These are phyloP conservation scores for Bungarus multicinctus DNA, from an alignment of 2,113 vertebrate species.

Conservation along the genomic window DNA sequence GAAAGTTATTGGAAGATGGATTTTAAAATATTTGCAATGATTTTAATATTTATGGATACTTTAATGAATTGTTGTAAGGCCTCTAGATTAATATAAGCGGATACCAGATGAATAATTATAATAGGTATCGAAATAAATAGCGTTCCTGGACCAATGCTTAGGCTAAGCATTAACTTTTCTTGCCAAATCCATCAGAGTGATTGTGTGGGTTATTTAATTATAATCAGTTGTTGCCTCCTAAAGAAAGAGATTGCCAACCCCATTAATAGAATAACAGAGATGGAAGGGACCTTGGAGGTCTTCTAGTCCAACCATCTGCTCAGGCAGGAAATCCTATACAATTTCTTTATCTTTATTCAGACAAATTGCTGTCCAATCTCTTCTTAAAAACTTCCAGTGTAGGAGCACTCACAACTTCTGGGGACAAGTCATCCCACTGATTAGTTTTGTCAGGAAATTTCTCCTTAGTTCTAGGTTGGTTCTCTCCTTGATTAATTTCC, in stretches of 20 bases:
- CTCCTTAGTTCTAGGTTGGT: too few relatives aligned
- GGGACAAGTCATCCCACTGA: too few relatives aligned
- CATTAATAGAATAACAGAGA: neutral
- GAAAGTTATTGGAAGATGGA: neutral
- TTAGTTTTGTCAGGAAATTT: too few relatives aligned
- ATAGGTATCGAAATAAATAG: neutral
- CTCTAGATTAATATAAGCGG: neutral
- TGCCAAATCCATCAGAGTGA: conserved; percentile 14
- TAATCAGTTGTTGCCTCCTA: neutral
- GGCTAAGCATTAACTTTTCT: neutral
- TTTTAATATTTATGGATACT: neutral
- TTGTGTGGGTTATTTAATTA: neutral
- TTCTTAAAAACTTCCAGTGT: neutral
- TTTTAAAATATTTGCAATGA: neutral
- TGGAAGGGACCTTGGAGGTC: neutral
- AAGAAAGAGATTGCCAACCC: neutral
- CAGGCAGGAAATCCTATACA: neutral
- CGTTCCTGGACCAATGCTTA: conserved; percentile 29
- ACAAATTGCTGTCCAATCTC: neutral
- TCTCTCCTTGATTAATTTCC: too few relatives aligned
- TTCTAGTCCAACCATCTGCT: neutral
- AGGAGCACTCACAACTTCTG: neutral
- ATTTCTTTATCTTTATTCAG: too few relatives aligned
- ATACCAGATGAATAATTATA: neutral
- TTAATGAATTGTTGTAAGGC: neutral